phyloP scores from a whole-genome alignment of 2,888 invertebrate genomes.

The Drosophila subsilvestris region DNA sequence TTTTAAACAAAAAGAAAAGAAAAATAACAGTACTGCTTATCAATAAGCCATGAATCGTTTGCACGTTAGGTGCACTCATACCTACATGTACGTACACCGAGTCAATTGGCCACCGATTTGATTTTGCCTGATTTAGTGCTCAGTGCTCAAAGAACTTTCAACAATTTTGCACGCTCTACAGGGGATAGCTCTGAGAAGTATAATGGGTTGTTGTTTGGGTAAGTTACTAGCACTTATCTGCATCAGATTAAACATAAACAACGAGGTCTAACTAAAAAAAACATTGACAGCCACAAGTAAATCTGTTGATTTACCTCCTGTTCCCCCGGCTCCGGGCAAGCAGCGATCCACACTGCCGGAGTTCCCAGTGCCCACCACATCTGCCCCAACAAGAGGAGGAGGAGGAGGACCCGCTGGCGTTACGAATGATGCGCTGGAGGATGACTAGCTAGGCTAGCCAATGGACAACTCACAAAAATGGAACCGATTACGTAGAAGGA shows the following conservation, averaged over 20 bases:
- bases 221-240: constrained; percentile 39
- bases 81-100: constrained; percentile 25
- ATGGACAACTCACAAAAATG: background rate
- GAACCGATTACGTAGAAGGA: constrained; percentile 20
- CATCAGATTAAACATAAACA: constrained; percentile 11
- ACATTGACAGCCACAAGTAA: constrained; percentile 65
- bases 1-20: constrained; percentile 67
- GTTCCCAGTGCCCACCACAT: constrained; percentile 43
- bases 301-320: constrained; percentile 71
- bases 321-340: constrained; percentile 65
- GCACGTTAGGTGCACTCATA: constrained; percentile 49
- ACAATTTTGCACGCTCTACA: constrained; percentile 30
- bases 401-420: constrained; percentile 42
- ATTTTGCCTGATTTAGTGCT: constrained; percentile 67
- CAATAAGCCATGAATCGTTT: constrained; percentile 64
- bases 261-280: constrained; percentile 7
- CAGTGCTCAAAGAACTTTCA: constrained; percentile 61
- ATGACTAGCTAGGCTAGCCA: constrained; percentile 40
- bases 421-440: constrained; percentile 61
- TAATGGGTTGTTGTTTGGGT: constrained; percentile 74
- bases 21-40: constrained; percentile 55
- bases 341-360: constrained; percentile 59
- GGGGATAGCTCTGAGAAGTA: constrained; percentile 25
- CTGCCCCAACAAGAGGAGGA: constrained; percentile 33
- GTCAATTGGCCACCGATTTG: constrained; percentile 73